Evolutionary conservation across 2,888 invertebrate species (phyloP), one percentile per base, ranked within the genome.

Genomic region (Nomada ferruginata): DNA sequence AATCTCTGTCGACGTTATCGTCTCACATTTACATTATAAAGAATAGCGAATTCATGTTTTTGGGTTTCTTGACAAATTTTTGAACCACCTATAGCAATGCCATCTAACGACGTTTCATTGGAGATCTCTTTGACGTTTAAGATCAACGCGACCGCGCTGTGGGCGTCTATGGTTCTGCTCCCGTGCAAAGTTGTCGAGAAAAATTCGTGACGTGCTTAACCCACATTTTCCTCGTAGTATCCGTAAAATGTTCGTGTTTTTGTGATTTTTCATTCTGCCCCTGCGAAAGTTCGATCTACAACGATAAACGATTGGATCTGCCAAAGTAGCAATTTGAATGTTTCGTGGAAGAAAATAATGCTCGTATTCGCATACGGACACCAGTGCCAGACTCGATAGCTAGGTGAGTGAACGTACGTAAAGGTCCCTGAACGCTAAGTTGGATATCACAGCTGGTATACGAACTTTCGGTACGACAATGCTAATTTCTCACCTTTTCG

Each of bases 181-280:
- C 79, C 80, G 84, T 85, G 89, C 85, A 86, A 84, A 85, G 85
- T 83, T 77, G 82, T 81, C 74, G 85, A 86, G 84, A 85, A 89
- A 91, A 90, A 87, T 90, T 86, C 79, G 92, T 92, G 92, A 92
- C 91, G 92, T 92, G 89, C 90, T 87, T 90, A 90, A 91, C 90
- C 89, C 89, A 89, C 87, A 89, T 89, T 80, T 84, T 83, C 81
- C 80, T 65, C 18, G 68, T 60, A 60, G 61, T 79, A 52, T 69
- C 71, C 69, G 57, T 70, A 85, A 84, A 85, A 90, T 91, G 91
- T 89, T 83, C 84, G 87, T 80, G 80, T 85, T 85, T 76, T 70
- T 76, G 66, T 86, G 60, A 88, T 75, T 84, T 81, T 82, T 79
- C 47, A 53, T 55, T 78, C 66, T 53, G 20, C 20, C 13, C 20